Percentiles rank a stretch among this genome's conserved stretches.
phyloP scores from a whole-genome alignment of 2,888 invertebrate genomes.

The Drosophila fungiperda region DNA sequence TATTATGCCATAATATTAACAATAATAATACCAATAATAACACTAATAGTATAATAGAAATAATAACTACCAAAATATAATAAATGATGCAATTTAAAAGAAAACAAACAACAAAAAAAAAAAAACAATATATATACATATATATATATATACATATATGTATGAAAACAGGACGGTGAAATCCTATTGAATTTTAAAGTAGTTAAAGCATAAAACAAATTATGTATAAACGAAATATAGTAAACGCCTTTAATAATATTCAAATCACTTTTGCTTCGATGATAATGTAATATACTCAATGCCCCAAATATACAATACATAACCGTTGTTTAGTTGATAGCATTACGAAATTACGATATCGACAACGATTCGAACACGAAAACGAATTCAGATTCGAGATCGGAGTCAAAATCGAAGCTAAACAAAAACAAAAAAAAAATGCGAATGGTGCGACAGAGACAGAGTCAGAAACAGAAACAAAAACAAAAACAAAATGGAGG shows the following conservation, averaged over 20 bases:
- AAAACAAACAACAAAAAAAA: constrained; percentile 32
- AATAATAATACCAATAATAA: constrained; percentile 36
- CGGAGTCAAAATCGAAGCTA: constrained; percentile 31
- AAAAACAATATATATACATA: constrained; percentile 4
- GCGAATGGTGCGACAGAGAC: constrained; percentile 77
- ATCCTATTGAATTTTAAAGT: constrained; percentile 77
- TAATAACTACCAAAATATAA: constrained; percentile 27
- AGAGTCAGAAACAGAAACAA: constrained; percentile 39
- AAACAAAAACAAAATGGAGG: constrained; percentile 49
- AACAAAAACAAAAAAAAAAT: constrained; percentile 50
- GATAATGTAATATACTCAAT: constrained; percentile 78
- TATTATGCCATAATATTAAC: constrained; percentile 42
- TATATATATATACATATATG: constrained; percentile 24
- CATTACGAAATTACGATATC: constrained; percentile 45
- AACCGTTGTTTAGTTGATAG: constrained; percentile 75
- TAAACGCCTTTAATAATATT: constrained; percentile 75
- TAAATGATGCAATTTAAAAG: constrained; percentile 23
- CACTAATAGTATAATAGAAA: constrained; percentile 45
- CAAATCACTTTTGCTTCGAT: constrained; percentile 77
- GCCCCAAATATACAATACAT: constrained; percentile 46
- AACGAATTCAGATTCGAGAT: constrained; percentile 23
- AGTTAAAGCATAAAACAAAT: constrained; percentile 65
- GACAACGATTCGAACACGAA: constrained; percentile 22
- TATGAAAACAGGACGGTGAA: constrained; percentile 73
- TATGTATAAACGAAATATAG: constrained; percentile 74